Evolutionary conservation across 2,888 invertebrate species (phyloP).

Genomic region (Anoncus sp.): DNA sequence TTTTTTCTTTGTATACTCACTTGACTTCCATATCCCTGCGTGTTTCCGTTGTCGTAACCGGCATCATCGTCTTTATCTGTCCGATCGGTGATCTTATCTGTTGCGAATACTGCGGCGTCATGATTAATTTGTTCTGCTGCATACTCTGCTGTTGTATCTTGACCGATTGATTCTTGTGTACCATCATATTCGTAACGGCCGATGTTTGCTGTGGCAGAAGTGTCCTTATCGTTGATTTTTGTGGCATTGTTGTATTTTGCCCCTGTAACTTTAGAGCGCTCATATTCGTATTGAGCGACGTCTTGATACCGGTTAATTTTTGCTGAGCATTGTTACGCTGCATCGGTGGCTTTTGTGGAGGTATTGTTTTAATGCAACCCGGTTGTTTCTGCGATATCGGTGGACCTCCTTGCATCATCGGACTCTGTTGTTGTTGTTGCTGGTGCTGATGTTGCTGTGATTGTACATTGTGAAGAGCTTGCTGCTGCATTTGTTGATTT

Average conservation of each 20-base stretch:
- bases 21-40: slow-evolving; percentile 75
- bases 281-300: slow-evolving; percentile 77
- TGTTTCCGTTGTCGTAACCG: slow-evolving; percentile 69
- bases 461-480: slow-evolving; percentile 76
- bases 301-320: slow-evolving; percentile 83
- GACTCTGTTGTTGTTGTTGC: slow-evolving; percentile 70
- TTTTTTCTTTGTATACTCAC: slow-evolving; percentile 65
- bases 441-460: slow-evolving; percentile 74
- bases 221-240: slow-evolving; percentile 74
- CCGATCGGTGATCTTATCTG: slow-evolving; percentile 72
- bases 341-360: slow-evolving; percentile 74
- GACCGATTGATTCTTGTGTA: slow-evolving; percentile 74
- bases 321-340: slow-evolving; percentile 84
- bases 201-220: slow-evolving; percentile 71
- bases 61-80: slow-evolving; percentile 77
- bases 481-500: slow-evolving; percentile 76
- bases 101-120: slow-evolving; percentile 71
- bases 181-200: slow-evolving; percentile 64
- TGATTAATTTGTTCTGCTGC: slow-evolving; percentile 76
- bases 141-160: slow-evolving; percentile 76
- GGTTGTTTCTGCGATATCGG: slow-evolving; percentile 76
- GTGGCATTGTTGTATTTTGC: slow-evolving; percentile 52
- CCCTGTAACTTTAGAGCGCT: slow-evolving; percentile 71
- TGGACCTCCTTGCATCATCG: slow-evolving; percentile 63
- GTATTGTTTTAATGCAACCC: slow-evolving; percentile 80